Evolutionary conservation across 2,113 vertebrate species (phyloP).

Genomic region (Miniopterus natalensis): DNA sequence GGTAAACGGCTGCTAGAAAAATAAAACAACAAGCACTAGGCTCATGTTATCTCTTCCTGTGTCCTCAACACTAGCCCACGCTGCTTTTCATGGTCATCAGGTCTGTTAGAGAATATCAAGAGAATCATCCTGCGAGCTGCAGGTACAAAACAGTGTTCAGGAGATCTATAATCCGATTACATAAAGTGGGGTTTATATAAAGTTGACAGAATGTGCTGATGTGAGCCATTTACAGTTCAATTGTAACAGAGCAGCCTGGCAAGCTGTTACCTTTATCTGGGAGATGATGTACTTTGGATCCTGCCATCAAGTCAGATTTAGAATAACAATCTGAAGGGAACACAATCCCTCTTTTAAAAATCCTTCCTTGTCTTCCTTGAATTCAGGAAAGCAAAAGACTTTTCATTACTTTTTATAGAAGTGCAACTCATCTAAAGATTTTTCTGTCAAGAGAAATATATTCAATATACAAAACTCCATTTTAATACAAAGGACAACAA

Average conservation of each 20-base stretch:
- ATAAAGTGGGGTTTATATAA: constrained; percentile 84
- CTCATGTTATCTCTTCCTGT: not conserved
- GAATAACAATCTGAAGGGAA: constrained; percentile 82
- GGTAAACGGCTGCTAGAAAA: constrained; percentile 15
- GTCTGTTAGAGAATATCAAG: constrained; percentile 46
- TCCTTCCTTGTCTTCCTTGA: constrained; percentile 67
- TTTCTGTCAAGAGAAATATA: constrained; percentile 46
- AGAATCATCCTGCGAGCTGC: constrained; percentile 68
- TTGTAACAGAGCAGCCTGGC: constrained; percentile 84
- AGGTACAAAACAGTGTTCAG: constrained; percentile 77
- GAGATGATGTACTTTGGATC: constrained; percentile 83
- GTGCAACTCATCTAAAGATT: constrained; percentile 47
- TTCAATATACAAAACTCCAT: constrained; percentile 52
- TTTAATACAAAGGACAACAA: constrained; percentile 17
- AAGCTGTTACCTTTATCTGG: constrained; percentile 83
- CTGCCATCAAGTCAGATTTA: constrained; percentile 84
- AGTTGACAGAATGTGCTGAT: constrained; percentile 85
- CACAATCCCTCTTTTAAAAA: constrained; percentile 74
- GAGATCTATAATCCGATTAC: constrained; percentile 82
- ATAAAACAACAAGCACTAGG: not conserved
- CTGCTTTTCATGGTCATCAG: constrained; percentile 32
- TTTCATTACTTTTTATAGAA: constrained; percentile 70
- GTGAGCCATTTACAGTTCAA: constrained; percentile 85
- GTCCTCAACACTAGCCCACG: not conserved
- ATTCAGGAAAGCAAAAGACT: constrained; percentile 71